Base-by-base conservation (phyloP, 2,888 invertebrate genomes). In the Stegophylla sp. region DNA sequence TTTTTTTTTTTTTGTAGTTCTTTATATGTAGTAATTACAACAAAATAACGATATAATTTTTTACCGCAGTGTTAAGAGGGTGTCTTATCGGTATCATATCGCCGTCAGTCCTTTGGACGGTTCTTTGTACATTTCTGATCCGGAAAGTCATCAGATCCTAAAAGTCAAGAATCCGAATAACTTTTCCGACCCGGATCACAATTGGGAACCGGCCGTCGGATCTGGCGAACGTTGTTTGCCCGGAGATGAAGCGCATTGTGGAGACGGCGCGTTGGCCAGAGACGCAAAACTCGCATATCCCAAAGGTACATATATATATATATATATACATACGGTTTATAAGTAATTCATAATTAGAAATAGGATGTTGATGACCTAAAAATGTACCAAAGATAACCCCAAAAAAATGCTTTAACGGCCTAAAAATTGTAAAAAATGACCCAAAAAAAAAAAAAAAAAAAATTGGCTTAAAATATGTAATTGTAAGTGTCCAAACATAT, bases 21-120 rank as follows among this genome's bases (percentile, higher is more conserved):
- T 23, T 17, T 26, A 41, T 23, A 63, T 34, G 34, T 7, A 3
- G 34, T 5, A 34, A 34, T 7, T 3, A 34, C 7, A 34, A 34
- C 34, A 7, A 34, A 34, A 34, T 53, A 71, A 51, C 20, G 13
- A 10, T 10, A 13, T 71, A 69, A 45, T 71, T 63, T 72, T 87
- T 0, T 86, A 86, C 86, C 89, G 84, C 88, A 95, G 97, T 86
- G 94, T 95, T 28, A 95, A 96, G 1, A 90, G 96, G 85, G 96
- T 97, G 0, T 96, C 96, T 0, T 97, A 98, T 87, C 93, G 97
- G 81, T 98, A 98, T 87, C 97, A 97, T 88, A 94, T 99, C 91
- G 96, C 97, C 0, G 88, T 98, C 63, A 96, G 96, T 85, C 98
- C 98, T 0, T 89, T 97, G 17, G 97, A 97, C 86, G 96, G 96